Conservation (phyloP, 2,113 vertebrate genomes). For the Pseudonaja textilis region DNA sequence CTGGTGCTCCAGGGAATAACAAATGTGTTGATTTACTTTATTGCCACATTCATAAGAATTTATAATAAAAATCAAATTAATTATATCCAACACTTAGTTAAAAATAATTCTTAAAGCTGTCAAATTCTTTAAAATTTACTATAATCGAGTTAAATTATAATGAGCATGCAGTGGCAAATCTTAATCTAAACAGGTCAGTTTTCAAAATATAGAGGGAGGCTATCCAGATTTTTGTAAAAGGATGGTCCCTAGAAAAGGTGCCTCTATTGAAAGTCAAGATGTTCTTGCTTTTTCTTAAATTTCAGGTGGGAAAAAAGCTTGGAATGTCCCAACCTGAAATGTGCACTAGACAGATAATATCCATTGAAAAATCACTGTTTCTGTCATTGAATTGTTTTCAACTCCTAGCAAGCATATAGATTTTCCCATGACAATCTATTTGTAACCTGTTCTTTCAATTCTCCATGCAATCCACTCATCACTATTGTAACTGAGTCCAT, state of each 20-base stretch:
- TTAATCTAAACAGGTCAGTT: neutral
- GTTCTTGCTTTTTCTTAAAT: neutral
- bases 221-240: neutral
- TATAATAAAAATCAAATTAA: neutral
- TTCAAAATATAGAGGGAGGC: too few relatives aligned
- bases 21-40: neutral
- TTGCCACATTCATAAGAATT: neutral
- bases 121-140: neutral
- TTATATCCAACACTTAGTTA: neutral
- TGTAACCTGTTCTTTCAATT: neutral
- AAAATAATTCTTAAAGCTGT: neutral
- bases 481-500: neutral
- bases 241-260: neutral
- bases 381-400: neutral
- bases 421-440: neutral
- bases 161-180: neutral
- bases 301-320: neutral
- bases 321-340: neutral
- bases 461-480: neutral
- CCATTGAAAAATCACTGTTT: neutral
- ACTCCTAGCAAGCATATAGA: neutral
- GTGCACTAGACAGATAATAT: neutral
- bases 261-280: neutral
- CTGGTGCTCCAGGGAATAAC: neutral
- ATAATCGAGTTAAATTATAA: neutral